Conservation (phyloP, 1,140 invertebrate genomes). For the Caenorhabditis tropicalis region DNA sequence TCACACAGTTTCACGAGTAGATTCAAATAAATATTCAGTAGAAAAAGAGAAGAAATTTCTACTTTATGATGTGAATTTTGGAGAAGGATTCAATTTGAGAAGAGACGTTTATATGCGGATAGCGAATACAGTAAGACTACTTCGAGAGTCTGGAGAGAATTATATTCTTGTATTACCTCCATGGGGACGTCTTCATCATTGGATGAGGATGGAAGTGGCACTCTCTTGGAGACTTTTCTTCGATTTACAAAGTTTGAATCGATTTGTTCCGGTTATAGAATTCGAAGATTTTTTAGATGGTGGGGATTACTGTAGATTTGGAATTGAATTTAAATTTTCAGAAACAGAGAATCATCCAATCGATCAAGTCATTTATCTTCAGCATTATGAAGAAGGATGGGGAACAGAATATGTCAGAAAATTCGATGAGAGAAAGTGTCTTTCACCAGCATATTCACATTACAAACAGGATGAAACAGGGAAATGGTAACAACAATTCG, state of each 20-base stretch:
- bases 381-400: slow-evolving; percentile 87
- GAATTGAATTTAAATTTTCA: slow-evolving; percentile 56
- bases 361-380: slow-evolving; percentile 82
- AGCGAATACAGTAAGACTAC: slow-evolving; percentile 81
- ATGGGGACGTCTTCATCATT: slow-evolving; percentile 77
- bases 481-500: slow-evolving; percentile 55
- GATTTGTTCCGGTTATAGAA: slow-evolving; percentile 86
- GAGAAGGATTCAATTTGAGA: slow-evolving; percentile 94
- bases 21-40: slow-evolving; percentile 37
- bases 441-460: slow-evolving; percentile 66
- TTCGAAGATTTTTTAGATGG: slow-evolving; percentile 81
- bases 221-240: slow-evolving; percentile 84
- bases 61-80: slow-evolving; percentile 87
- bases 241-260: slow-evolving; percentile 81
- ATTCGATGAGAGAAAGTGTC: slow-evolving; percentile 78
- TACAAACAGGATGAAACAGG: slow-evolving; percentile 69
- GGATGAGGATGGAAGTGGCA: slow-evolving; percentile 25
- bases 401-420: slow-evolving; percentile 84
- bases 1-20: slow-evolving; percentile 46
- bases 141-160: slow-evolving; percentile 74
- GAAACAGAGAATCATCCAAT: slow-evolving; percentile 75
- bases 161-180: slow-evolving; percentile 82
- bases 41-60: slow-evolving; percentile 72
- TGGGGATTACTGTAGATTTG: slow-evolving; percentile 43
- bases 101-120: slow-evolving; percentile 92